Conservation (phyloP, 1,140 invertebrate genomes). For the Ericerus pela region DNA sequence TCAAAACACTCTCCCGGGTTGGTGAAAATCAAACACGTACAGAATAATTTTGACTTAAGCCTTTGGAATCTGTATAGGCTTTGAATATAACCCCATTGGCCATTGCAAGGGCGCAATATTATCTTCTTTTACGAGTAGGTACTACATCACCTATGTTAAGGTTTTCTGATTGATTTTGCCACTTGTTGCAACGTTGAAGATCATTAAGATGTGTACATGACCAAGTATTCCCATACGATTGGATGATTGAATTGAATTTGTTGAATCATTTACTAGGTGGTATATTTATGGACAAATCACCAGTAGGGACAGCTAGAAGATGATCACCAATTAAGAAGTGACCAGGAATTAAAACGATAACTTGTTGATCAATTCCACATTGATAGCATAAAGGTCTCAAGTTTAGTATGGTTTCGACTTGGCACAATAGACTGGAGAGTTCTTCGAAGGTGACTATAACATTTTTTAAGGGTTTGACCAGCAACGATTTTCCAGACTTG, state of each 20-base stretch:
- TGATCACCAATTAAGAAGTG: slow-evolving; percentile 26
- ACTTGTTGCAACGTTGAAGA: neutral
- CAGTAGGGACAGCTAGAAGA: slow-evolving; percentile 11
- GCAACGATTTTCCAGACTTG: neutral
- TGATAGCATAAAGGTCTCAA: slow-evolving; percentile 23
- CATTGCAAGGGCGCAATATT: no score
- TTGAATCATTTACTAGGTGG: neutral
- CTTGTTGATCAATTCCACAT: neutral
- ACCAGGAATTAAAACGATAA: slow-evolving; percentile 24
- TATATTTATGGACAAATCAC: neutral
- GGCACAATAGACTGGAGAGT: slow-evolving; percentile 22
- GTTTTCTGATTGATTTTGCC: no score
- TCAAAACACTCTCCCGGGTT: no score
- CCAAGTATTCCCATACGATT: slow-evolving; percentile 4
- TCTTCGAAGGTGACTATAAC: slow-evolving; percentile 18
- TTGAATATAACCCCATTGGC: no score
- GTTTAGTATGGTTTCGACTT: slow-evolving; percentile 29
- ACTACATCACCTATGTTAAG: slow-evolving; percentile 3
- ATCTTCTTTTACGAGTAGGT: no score
- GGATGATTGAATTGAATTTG: neutral
- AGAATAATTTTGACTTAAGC: no score
- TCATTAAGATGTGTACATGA: neutral
- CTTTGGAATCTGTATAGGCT: no score
- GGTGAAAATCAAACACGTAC: no score
- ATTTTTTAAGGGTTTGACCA: neutral